Conservation (phyloP, 2,797 vertebrate species). For the Pseudocheirus occidentalis region DNA sequence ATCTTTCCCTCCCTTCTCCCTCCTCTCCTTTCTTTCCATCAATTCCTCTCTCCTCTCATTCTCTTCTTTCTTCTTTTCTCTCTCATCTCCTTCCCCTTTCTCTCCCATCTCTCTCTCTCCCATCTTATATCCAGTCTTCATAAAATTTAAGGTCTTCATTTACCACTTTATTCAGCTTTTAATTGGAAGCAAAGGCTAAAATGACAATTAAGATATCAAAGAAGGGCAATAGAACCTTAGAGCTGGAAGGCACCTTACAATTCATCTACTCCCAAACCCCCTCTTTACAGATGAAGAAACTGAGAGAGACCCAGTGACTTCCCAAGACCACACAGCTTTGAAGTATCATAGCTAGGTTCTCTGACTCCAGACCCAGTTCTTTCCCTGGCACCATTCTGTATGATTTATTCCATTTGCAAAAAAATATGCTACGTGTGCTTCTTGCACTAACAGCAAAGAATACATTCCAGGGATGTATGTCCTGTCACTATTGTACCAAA, state of each 20-base stretch:
- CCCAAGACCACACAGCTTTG: neutral
- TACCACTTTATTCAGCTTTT: neutral
- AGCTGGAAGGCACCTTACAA: neutral
- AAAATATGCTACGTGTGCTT: neutral
- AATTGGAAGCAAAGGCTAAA: neutral
- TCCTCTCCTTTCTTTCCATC: neutral
- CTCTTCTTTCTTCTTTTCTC: neutral
- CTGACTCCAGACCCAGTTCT: neutral
- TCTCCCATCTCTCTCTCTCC: neutral
- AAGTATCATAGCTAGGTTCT: neutral
- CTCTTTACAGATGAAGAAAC: neutral
- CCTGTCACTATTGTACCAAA: constrained; percentile 1
- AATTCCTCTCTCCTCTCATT: neutral
- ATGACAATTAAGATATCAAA: neutral
- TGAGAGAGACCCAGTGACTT: neutral
- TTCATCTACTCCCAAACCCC: neutral
- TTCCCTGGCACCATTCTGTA: neutral
- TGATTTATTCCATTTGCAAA: neutral
- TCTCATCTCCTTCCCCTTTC: no score
- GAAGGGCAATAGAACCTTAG: neutral
- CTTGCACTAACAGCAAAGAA: neutral
- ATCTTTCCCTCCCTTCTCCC: neutral
- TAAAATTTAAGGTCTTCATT: neutral
- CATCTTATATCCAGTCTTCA: neutral
- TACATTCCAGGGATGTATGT: neutral